Evolutionary conservation across 2,113 vertebrate genomes (phyloP), one percentile per base, ranked within the genome.

Genomic region (Burhinus oedicnemus): DNA sequence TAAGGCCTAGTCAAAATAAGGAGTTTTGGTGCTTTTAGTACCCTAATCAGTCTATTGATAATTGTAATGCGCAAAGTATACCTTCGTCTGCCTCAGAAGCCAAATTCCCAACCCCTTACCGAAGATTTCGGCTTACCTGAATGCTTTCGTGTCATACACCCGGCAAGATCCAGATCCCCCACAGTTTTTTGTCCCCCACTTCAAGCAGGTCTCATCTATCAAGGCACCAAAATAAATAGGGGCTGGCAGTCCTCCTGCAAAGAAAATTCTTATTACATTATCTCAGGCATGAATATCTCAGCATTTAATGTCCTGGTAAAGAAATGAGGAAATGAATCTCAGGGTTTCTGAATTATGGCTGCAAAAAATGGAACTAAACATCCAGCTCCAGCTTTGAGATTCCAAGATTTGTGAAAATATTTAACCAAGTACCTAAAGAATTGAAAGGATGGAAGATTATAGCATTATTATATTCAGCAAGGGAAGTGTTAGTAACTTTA

Each of bases 171-270:
- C 99, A 79, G 97, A 95, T 30, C 98, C 98, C 1, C 99, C 99
- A 55, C 99, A 99, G 44, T 88, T 98, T 98, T 94, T 98, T 66
- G 96, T 98, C 11, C 99, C 99, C 99, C 99, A 99, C 29, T 99
- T 99, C 97, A 99, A 97, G 97, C 99, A 99, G 6, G 99, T 99
- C 49, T 91, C 82, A 40, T 99, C 99, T 89, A 99, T 99, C 91
- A 99, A 97, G 27, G 99, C 99, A 70, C 99, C 99, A 20, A 99
- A 99, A 95, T 99, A 99, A 93, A 99, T 99, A 10, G 99, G 98
- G 36, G 99, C 98, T 72, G 99, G 99, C 61, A 99, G 99, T 62
- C 99, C 99, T 96, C 99, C 99, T 99, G 93, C 97, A 54, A 98
- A 98, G 82, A 98, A 98, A 82, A 90, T 44, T 58, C 8, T 83